A percentile compares a stretch with the other conserved stretches of the same genome.
Evolutionary conservation across 2,888 invertebrate genomes (phyloP).

Genomic region (Cosmia trapezina): DNA sequence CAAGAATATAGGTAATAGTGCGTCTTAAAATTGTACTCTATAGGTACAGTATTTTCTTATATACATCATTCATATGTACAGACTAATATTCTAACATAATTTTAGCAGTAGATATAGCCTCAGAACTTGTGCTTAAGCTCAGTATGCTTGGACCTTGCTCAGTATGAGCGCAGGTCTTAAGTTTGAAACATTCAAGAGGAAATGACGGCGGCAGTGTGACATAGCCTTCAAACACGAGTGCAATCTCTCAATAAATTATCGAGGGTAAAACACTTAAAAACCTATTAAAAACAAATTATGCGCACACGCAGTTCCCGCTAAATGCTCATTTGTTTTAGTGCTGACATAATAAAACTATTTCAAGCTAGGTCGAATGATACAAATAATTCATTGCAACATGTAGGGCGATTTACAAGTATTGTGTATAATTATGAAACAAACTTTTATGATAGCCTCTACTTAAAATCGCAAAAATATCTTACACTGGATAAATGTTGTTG

Average conservation of each 20-base stretch:
- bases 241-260: constrained; percentile 19
- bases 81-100: background rate
- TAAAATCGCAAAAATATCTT: constrained; percentile 57
- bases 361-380: constrained; percentile 25
- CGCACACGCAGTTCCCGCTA: constrained; percentile 26
- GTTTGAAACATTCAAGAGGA: background rate
- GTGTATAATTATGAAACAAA: constrained; percentile 10
- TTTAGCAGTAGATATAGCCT: background rate
- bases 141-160: background rate
- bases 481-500: constrained; percentile 46
- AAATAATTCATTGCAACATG: constrained; percentile 31
- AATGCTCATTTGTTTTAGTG: constrained; percentile 26
- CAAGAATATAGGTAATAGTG: background rate
- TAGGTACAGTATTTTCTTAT: background rate
- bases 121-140: background rate
- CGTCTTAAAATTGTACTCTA: background rate
- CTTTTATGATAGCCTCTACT: constrained; percentile 28
- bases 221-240: background rate
- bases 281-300: constrained; percentile 33
- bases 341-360: constrained; percentile 38
- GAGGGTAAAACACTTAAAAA: constrained; percentile 36
- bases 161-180: background rate
- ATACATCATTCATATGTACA: background rate
- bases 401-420: constrained; percentile 44
- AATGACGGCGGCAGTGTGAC: background rate